Evolutionary conservation across 2,113 vertebrate genomes (phyloP).

Genomic region (Carlito syrichta): DNA sequence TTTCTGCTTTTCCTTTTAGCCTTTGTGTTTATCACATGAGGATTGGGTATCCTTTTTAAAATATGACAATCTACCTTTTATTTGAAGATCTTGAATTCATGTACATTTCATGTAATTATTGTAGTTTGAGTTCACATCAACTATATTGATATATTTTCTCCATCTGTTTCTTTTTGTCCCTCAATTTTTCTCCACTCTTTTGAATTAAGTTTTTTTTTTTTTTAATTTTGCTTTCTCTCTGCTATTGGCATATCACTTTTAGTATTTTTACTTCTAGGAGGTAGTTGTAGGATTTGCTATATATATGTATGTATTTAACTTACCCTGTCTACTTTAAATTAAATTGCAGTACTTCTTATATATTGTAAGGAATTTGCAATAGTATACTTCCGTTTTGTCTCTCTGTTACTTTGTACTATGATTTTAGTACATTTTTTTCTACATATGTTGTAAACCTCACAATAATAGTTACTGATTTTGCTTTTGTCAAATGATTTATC

Average conservation of each 20-base stretch:
- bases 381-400: neutral
- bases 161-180: neutral
- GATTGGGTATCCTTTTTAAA: neutral
- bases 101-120: neutral
- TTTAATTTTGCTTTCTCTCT: neutral
- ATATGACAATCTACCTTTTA: neutral
- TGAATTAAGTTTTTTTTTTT: neutral
- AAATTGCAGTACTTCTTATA: neutral
- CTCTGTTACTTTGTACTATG: too few species aligned
- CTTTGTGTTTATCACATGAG: neutral
- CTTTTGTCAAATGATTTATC: neutral
- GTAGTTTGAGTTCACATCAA: too few species aligned
- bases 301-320: neutral
- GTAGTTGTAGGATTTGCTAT: neutral
- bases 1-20: neutral
- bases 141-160: neutral
- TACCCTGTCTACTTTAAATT: neutral
- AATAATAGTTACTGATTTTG: neutral
- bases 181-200: neutral
- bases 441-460: neutral
- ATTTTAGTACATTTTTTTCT: neutral
- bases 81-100: neutral
- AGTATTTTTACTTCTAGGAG: neutral
- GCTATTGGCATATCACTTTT: neutral
- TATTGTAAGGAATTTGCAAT: neutral